phyloP scores from a whole-genome alignment of 2,113 vertebrate species.

The Motacilla alba region DNA sequence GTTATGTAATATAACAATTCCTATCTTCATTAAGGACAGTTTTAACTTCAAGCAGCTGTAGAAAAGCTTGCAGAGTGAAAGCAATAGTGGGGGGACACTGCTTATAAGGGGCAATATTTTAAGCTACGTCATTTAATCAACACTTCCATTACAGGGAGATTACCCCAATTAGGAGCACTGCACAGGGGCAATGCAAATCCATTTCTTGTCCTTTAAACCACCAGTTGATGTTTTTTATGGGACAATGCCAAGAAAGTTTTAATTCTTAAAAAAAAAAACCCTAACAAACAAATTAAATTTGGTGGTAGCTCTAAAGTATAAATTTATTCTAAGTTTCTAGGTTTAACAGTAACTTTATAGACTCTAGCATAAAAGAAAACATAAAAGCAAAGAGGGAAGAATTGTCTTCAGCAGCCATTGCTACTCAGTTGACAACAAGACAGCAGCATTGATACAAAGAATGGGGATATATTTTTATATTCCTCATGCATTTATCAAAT shows the following conservation, averaged over 20 bases:
- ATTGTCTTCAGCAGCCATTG: background rate
- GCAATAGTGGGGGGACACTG: background rate
- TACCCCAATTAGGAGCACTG: background rate
- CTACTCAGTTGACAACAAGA: background rate
- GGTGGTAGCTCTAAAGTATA: background rate
- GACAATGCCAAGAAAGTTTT: background rate
- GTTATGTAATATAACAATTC: background rate
- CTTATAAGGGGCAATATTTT: background rate
- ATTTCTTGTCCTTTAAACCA: background rate
- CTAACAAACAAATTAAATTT: background rate
- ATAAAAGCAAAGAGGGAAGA: background rate
- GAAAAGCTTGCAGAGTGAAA: background rate
- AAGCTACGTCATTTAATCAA: background rate
- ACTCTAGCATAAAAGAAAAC: background rate
- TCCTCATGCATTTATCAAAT: background rate
- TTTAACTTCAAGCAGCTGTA: background rate
- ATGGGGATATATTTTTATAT: background rate
- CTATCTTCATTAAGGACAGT: background rate
- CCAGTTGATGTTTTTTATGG: background rate
- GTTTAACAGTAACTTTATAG: background rate
- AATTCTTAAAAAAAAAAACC: fast-evolving
- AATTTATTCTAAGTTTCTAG: background rate
- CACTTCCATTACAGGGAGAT: background rate
- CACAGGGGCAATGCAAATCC: background rate
- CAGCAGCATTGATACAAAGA: background rate